Evolutionary conservation across 1,140 invertebrate species (phyloP), one percentile per base, ranked within the genome.

Genomic region (Drosophila neocordata): DNA sequence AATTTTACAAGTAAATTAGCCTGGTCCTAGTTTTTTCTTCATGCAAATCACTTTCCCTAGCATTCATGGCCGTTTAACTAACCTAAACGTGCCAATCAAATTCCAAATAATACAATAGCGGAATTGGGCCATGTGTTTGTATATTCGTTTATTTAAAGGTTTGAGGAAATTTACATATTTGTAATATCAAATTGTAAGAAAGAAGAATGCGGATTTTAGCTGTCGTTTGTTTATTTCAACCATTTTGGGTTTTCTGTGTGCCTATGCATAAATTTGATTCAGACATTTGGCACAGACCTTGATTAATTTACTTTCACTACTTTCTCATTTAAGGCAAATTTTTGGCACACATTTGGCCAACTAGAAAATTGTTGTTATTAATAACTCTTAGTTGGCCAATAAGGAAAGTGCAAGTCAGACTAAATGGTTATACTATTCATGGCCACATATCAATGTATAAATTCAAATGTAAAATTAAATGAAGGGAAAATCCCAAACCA

Each of bases 381-480:
- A 68, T 68, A 68, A 62, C 52, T 67, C 12, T 31, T 52, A 38
- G 20, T 12, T 52, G 41, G 15, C 41, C 41, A 13, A 44, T 15
- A 44, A 20, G 1, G 41, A 48, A 48, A 48, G 1, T 48, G 41
- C 65, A 24, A 11, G 27, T 37, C 35, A 65, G 58, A 24, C 48
- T 48, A 56, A 67, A 56, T 18, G 52, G 13, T 35, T 55, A 59
- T 65, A 11, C 41, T 31, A 48, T 48, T 48, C 41, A 48, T 48
- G 41, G 41, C 41, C 8, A 20, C 18, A 48, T 48, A 48, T 20
- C 41, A 48, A 48, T 48, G 41, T 13, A 0, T 15, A 62, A 34
- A 62, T 53, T 68, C 34, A 41, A 34, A 68, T 63, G 9, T 34
- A n/a, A 51, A 37, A 72, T 61, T 48, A 72, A 51, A 34, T 56